Evolutionary conservation across 64 coral and sea anemone species (phyloP), one percentile per base, ranked within the genome.

Genomic region (Pocillopora verrucosa): DNA sequence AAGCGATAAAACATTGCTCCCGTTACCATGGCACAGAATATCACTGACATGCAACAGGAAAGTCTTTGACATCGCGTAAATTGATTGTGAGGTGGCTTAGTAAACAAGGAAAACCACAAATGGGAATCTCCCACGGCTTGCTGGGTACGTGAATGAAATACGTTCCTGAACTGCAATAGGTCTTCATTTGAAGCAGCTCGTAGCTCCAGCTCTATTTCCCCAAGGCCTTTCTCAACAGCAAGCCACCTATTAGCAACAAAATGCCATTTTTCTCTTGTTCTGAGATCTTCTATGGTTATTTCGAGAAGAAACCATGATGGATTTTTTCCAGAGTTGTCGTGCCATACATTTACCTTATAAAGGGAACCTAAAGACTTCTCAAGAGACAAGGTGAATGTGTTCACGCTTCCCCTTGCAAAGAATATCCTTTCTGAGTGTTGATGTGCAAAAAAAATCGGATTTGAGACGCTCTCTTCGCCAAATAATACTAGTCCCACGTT

Each of bases 1-100:
- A 96, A 57, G 56, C 92, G 81, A 67, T 93, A 96, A 77, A 96
- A 96, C 91, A 96, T 88, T 1, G 94, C 94, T n/a, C 90, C 89
- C 5, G 94, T 86, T 67, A 96, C 67, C 94, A 96, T 96, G 3
- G 91, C 83, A 61, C 85, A 76, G 6, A 96, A 89, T 1, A 92
- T 80, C 20, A 96, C 93, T 58, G 88, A 93, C 72, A 93, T 37
- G 17, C 91, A 96, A 76, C 91, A 96, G 16, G 94, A 87, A 19
- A 96, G 65, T 6, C 94, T 92, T 57, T 96, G 94, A 73, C 88
- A 92, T 59, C 94, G 79, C 76, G 94, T 90, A 59, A 96, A 96
- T 17, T 56, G 45, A 77, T 76, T 73, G 59, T 92, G 91, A 30
- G 94, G 94, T n/a, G 91, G 83, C 61, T 91, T 91, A 1, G 94